Base-by-base conservation (phyloP, 2,113 vertebrate genomes). In the Sitta europaea region DNA sequence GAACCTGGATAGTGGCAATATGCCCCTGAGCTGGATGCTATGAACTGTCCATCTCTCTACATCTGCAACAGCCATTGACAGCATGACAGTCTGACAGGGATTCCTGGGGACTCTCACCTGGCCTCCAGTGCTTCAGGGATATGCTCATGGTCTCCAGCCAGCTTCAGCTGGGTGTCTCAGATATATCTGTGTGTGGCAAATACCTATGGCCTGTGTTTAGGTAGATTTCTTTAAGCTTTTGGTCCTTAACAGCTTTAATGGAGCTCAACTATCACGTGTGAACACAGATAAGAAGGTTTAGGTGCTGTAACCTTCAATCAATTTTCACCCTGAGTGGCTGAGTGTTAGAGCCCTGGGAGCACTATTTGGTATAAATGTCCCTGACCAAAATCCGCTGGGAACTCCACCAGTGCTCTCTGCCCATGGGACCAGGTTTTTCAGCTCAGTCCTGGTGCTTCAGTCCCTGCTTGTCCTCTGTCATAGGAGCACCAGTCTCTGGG, bases 391-490 rank as follows among this genome's bases (percentile, higher is more conserved):
- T 70, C 20, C 3, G 0, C 0, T 21, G 9, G 35, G 20, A 29
- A 14, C 10, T 59, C 18, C 4, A 11, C 11, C 20, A 27, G 6
- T 5, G 4, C 7, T 23, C 4, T 73, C 40, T 77, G 23, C 13
- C n/a, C 25, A 3, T 22, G n/a, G 5, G 28, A 6, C 14, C 65
- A 48, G n/a, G 11, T 36, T 45, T 45, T 86, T 67, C 62, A 83
- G 11, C 53, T 63, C 63, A 91, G 25, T 15, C 17, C 29, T 47
- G 43, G 29, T 11, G 33, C 18, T 75, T 87, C 73, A 68, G 40
- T 19, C 4, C 9, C 29, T 63, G 20, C 29, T 54, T 4, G 0
- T 43, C 15, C 8, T 63, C 33, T 84, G n/a, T 15, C 0, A 0
- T 9, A 51, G 21, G 12, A 19, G 12, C 40, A 67, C 24, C 38